phyloP scores from a whole-genome alignment of 2,113 vertebrate genomes.

The Macroglossus sobrinus region DNA sequence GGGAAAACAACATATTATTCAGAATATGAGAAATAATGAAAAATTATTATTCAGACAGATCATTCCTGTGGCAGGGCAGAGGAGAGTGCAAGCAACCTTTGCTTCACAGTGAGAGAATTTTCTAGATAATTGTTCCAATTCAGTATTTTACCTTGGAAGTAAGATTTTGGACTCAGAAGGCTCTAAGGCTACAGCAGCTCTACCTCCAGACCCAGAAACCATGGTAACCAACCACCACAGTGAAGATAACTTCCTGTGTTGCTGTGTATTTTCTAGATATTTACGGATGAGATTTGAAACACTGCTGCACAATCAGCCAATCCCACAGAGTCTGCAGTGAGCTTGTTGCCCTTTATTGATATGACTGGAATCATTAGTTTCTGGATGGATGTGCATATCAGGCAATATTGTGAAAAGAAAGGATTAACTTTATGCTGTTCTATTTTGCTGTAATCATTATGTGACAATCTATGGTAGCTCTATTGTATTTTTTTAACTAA shows the following conservation, averaged over 20 bases:
- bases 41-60: background rate
- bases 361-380: constrained; percentile 47
- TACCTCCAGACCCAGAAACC: constrained; percentile 55
- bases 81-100: background rate
- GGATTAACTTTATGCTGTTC: constrained; percentile 39
- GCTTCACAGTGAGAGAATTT: background rate
- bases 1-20: background rate
- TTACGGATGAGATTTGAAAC: background rate
- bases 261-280: background rate
- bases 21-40: background rate
- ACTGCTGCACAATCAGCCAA: background rate
- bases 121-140: background rate
- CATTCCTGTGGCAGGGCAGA: background rate
- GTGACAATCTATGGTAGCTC: constrained; percentile 25
- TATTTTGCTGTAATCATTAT: constrained; percentile 50
- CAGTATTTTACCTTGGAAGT: background rate
- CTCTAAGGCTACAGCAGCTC: background rate
- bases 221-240: constrained; percentile 35
- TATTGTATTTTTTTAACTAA: constrained; percentile 62
- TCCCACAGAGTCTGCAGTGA: background rate
- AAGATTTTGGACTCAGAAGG: background rate
- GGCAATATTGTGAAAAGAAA: background rate
- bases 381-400: constrained; percentile 42
- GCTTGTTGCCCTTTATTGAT: constrained; percentile 39
- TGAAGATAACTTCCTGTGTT: background rate